These are phyloP conservation scores for Brachymystax lenok DNA, from an alignment of 2,797 vertebrate genomes.

Conservation along the genomic window DNA sequence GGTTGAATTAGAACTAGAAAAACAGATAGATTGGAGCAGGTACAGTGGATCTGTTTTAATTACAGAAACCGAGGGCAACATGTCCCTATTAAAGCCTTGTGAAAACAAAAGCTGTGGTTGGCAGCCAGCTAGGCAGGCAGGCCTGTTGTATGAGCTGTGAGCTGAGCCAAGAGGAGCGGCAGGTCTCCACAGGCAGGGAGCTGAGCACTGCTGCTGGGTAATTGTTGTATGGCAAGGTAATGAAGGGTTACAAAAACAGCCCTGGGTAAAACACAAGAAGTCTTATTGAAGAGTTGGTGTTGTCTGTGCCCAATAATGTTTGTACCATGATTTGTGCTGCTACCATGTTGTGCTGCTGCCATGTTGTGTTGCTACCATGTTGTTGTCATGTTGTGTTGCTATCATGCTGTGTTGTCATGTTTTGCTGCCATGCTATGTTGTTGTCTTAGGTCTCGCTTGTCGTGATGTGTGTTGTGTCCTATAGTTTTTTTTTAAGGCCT, in stretches of 20 bases:
- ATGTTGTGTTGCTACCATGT: too few relatives aligned
- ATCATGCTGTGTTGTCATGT: too few relatives aligned
- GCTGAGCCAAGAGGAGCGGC: slow-evolving; percentile 47
- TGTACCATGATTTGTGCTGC: too few relatives aligned
- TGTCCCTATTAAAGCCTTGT: slow-evolving; percentile 44
- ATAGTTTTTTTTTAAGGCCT: too few relatives aligned
- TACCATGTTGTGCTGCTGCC: too few relatives aligned
- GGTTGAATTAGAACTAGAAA: slow-evolving; percentile 29
- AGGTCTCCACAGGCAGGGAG: slow-evolving; percentile 64
- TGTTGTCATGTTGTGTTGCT: too few relatives aligned
- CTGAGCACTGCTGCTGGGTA: slow-evolving; percentile 53
- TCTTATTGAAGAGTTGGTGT: slow-evolving; percentile 56
- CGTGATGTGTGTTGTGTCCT: too few relatives aligned
- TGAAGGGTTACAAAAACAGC: slow-evolving; percentile 59
- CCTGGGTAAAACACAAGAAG: slow-evolving; percentile 58
- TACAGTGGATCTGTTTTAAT: slow-evolving; percentile 40
- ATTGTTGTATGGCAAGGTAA: slow-evolving; percentile 68
- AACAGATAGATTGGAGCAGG: slow-evolving; percentile 26
- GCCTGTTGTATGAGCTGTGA: slow-evolving; percentile 33
- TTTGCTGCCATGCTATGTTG: too few relatives aligned
- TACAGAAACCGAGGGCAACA: slow-evolving; percentile 41
- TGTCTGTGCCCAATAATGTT: too few relatives aligned
- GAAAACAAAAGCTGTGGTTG: slow-evolving; percentile 39
- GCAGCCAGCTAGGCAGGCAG: slow-evolving; percentile 41
- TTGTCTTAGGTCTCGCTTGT: too few relatives aligned